Evolutionary conservation across 1,140 invertebrate genomes (phyloP).

Genomic region (Saxidomus purpurata): DNA sequence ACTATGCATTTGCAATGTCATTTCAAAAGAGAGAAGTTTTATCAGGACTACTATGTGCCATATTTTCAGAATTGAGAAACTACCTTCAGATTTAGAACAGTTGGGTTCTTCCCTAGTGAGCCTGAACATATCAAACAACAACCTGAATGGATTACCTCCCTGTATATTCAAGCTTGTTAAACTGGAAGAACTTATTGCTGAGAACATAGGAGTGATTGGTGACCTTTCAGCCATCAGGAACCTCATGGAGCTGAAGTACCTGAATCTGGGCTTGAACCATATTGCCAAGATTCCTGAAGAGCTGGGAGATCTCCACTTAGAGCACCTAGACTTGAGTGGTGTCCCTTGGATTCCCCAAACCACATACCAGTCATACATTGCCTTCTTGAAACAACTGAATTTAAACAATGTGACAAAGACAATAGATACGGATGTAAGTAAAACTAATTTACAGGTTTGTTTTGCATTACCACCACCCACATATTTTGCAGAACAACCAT

Average conservation of each 20-base stretch:
- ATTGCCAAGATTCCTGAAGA: constrained; percentile 44
- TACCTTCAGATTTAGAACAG: constrained; percentile 63
- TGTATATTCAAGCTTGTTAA: constrained; percentile 61
- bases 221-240: constrained; percentile 66
- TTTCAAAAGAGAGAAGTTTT: too few species aligned
- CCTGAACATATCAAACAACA: constrained; percentile 76
- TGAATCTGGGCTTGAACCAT: constrained; percentile 44
- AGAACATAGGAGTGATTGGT: constrained; percentile 76
- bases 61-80: constrained; percentile 23
- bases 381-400: constrained; percentile 66
- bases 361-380: constrained; percentile 53
- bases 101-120: constrained; percentile 55
- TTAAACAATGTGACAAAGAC: constrained; percentile 60
- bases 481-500: too few species aligned
- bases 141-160: constrained; percentile 73
- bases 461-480: too few species aligned
- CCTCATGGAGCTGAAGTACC: constrained; percentile 41
- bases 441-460: not conserved
- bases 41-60: too few species aligned
- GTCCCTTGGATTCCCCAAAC: constrained; percentile 67
- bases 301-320: constrained; percentile 70
- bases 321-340: constrained; percentile 73
- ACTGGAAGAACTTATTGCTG: constrained; percentile 72
- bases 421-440: constrained; percentile 65
- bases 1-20: too few species aligned